Percentiles rank a stretch among this genome's conserved stretches.
Evolutionary conservation across 2,888 invertebrate genomes (phyloP).

Genomic region (Lochmaea capreae): DNA sequence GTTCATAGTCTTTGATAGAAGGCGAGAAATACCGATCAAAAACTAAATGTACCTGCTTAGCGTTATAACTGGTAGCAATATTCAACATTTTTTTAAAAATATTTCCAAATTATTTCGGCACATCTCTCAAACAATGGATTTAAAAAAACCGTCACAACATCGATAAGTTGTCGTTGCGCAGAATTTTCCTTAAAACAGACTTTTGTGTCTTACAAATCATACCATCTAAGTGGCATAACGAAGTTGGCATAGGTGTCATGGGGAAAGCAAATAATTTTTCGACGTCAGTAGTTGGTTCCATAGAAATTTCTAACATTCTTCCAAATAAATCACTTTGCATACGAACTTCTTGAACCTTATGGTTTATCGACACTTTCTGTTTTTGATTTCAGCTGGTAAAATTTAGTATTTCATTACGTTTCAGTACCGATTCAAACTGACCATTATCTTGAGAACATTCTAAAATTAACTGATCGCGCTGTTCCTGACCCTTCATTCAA

Average conservation of each 20-base stretch:
- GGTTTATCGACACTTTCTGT: slow-evolving; percentile 22
- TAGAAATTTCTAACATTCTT: slow-evolving; percentile 26
- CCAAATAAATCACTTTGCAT: slow-evolving; percentile 35
- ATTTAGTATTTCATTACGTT: slow-evolving; percentile 30
- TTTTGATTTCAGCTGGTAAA: slow-evolving; percentile 24
- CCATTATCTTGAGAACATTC: slow-evolving; percentile 27
- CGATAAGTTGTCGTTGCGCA: slow-evolving; percentile 32
- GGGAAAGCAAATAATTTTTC: slow-evolving; percentile 32
- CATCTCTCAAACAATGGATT: slow-evolving; percentile 34
- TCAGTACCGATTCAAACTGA: slow-evolving; percentile 29
- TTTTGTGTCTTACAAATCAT: slow-evolving; percentile 36
- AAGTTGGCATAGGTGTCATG: slow-evolving; percentile 33
- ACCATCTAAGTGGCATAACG: slow-evolving; percentile 35
- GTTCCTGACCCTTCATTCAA: slow-evolving; percentile 33
- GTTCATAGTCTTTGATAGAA: slow-evolving; percentile 39
- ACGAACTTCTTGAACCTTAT: slow-evolving; percentile 30
- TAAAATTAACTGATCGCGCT: slow-evolving; percentile 27
- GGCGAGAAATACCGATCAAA: slow-evolving; percentile 34
- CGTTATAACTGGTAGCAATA: slow-evolving; percentile 18
- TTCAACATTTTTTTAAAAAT: no score
- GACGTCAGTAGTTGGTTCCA: slow-evolving; percentile 20
- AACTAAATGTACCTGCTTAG: slow-evolving; percentile 28
- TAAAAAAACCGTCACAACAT: slow-evolving; percentile 32
- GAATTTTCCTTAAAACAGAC: slow-evolving; percentile 36
- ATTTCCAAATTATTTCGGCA: slow-evolving; percentile 8